phyloP scores from a whole-genome alignment of 2,113 vertebrate species.

The Erinaceus europaeus region DNA sequence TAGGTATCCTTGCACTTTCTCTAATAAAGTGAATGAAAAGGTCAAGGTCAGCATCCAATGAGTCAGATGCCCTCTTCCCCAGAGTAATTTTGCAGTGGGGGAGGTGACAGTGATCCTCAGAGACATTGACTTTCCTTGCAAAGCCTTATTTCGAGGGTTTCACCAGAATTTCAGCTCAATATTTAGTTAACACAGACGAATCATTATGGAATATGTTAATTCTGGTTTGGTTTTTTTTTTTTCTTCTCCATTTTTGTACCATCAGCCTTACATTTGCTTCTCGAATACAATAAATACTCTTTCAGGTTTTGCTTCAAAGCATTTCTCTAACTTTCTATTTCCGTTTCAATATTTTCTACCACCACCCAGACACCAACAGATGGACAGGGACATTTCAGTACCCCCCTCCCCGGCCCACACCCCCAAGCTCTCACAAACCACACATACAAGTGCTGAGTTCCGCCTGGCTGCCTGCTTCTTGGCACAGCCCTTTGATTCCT shows the following conservation, averaged over 20 bases:
- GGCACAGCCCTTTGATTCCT: constrained; percentile 58
- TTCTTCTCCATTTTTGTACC: constrained; percentile 66
- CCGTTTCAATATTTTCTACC: constrained; percentile 76
- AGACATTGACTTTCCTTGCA: constrained; percentile 28
- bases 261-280: constrained; percentile 64
- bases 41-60: constrained; percentile 41
- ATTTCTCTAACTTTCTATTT: constrained; percentile 75
- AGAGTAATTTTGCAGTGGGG: background rate
- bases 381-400: constrained; percentile 76
- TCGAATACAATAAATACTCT: constrained; percentile 71
- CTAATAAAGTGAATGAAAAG: constrained; percentile 23
- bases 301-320: constrained; percentile 75
- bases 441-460: background rate
- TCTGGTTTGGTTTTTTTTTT: too few species aligned
- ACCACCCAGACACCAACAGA: constrained; percentile 75
- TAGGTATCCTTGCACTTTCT: background rate
- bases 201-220: constrained; percentile 65
- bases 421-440: constrained; percentile 65
- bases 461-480: constrained; percentile 37
- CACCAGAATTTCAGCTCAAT: constrained; percentile 70
- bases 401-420: constrained; percentile 43
- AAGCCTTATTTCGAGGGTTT: constrained; percentile 58
- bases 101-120: background rate
- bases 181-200: constrained; percentile 71
- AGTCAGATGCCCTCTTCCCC: background rate